Evolutionary conservation across 2,113 vertebrate species (phyloP), one percentile per base, ranked within the genome.

Genomic region (Melozone crissalis): DNA sequence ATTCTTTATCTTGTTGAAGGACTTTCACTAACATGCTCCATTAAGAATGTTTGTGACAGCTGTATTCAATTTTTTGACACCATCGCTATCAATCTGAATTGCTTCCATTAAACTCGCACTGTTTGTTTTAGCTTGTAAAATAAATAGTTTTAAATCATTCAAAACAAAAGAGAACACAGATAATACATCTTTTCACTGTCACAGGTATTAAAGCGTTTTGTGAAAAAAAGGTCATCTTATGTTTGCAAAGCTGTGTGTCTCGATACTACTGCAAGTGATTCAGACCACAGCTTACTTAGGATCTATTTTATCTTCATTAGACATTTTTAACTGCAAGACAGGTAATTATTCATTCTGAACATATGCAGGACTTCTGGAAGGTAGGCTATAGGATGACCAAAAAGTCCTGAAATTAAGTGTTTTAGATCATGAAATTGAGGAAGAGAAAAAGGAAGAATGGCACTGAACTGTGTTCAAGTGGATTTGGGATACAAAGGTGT

Each of bases 381-480:
- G 33, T 9, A 66, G 12, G 28, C 41, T 87, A 82, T 13, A 30
- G 20, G 28, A 68, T 35, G 11, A 84, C 16, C 24, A 24, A 73
- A 28, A n/a, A 9, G 26, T 76, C 10, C 31, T 46, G 28, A 90
- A 72, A 76, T 35, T 21, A 37, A 63, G 17, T 2, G 2, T 3
- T 5, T 59, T 77, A 2, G 2, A 62, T 28, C 13, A 49, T 2
- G 14, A 43, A 74, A 69, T 0, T 10, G 37, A 81, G 43, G 11
- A n/a, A 20, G 7, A 68, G 12, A 37, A 68, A 55, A 87, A 54
- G 4, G n/a, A 13, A 65, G 27, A 71, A 67, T 1, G 4, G 11
- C 47, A 78, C 24, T 1, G 0, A 37, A 82, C 11, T 5, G 20
- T 2, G 0, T 39, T 49, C 46, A 75, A 85, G 10, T 11, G 21